These are phyloP conservation scores for Drosophila varians DNA, from an alignment of 1,140 invertebrate genomes.

Conservation along the genomic window DNA sequence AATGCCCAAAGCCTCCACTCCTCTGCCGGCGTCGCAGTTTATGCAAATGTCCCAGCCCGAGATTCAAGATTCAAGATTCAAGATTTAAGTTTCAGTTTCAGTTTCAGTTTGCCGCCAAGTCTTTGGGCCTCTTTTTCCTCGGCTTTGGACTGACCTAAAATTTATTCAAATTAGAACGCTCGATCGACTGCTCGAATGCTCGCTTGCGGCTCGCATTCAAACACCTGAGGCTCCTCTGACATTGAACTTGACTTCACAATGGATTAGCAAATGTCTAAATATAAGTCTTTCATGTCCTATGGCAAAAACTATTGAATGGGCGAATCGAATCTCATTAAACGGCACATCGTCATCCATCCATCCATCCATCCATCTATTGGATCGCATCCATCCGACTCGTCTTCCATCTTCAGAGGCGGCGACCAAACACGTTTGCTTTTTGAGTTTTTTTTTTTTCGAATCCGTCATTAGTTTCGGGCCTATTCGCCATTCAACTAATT, in stretches of 20 bases:
- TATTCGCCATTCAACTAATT: constrained; percentile 56
- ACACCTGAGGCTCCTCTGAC: constrained; percentile 38
- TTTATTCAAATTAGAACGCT: constrained; percentile 73
- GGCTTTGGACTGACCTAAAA: constrained; percentile 61
- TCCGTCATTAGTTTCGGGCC: constrained; percentile 18
- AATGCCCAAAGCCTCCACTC: background rate
- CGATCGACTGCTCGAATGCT: background rate
- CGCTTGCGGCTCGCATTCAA: constrained; percentile 38
- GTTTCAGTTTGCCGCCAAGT: background rate
- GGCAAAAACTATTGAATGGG: constrained; percentile 42
- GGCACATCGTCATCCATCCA: constrained; percentile 37
- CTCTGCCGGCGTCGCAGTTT: constrained; percentile 60
- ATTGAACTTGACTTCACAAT: constrained; percentile 67
- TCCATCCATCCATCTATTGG: background rate
- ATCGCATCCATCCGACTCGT: background rate
- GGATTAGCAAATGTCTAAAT: constrained; percentile 41
- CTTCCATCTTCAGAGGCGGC: constrained; percentile 23
- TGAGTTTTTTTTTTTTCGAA: constrained; percentile 30
- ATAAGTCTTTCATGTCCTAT: constrained; percentile 3
- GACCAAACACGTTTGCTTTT: constrained; percentile 11
- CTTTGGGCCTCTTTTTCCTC: constrained; percentile 25
- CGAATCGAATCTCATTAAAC: constrained; percentile 61
- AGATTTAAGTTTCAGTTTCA: constrained; percentile 11
- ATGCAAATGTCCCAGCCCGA: constrained; percentile 51
- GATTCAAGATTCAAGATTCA: constrained; percentile 19